Evolutionary conservation across 1,140 invertebrate species (phyloP).

Genomic region (Drosophila sp.): DNA sequence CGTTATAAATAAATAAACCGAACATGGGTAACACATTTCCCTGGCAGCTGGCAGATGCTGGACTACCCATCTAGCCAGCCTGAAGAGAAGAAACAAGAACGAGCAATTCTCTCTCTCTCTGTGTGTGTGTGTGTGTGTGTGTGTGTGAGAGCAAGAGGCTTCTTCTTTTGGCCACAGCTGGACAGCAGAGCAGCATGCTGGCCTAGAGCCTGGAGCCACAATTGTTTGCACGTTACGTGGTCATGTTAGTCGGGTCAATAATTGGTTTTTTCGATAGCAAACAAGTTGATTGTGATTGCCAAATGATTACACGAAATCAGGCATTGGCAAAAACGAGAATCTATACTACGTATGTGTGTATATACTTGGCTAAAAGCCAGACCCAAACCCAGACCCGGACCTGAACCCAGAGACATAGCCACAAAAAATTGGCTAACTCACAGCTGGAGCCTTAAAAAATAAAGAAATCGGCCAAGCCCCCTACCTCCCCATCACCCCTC

Average conservation of each 20-base stretch:
- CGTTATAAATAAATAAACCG: constrained; percentile 70
- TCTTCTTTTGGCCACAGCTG: constrained; percentile 8
- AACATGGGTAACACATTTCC: constrained; percentile 73
- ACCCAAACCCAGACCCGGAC: background rate
- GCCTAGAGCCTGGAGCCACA: constrained; percentile 55
- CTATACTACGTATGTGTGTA: background rate
- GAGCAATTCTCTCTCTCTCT: background rate
- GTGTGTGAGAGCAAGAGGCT: background rate
- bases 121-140: background rate
- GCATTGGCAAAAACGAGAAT: constrained; percentile 16
- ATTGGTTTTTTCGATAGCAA: constrained; percentile 75
- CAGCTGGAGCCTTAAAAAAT: constrained; percentile 13
- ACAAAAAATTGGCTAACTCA: constrained; percentile 44
- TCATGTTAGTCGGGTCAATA: constrained; percentile 77
- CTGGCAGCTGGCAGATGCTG: constrained; percentile 38
- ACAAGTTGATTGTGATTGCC: constrained; percentile 77
- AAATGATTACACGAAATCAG: constrained; percentile 69
- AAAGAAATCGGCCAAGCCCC: background rate
- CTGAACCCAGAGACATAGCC: background rate
- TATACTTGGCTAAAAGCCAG: constrained; percentile 39
- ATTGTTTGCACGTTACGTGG: constrained; percentile 79
- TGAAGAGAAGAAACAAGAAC: background rate
- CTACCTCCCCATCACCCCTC: background rate
- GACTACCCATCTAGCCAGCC: background rate
- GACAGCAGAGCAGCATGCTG: constrained; percentile 13